Conservation (phyloP, 23 tunicate species). For the Oikopleura vanhoeffeni region DNA sequence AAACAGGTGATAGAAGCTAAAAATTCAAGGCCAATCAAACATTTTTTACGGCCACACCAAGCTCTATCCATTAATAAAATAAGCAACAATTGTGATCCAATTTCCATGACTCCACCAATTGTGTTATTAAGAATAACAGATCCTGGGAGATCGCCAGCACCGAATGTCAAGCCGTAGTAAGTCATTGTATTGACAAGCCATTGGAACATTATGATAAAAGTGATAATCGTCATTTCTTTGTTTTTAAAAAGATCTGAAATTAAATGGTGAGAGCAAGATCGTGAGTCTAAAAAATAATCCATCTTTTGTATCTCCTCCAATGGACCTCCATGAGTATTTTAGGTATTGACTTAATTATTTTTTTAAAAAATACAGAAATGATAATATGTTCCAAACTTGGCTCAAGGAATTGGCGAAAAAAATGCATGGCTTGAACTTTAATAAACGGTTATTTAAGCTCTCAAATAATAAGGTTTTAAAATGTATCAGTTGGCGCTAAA, state of each 20-base stretch:
- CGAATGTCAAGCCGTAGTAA: slow-evolving; percentile 68
- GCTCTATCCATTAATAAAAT: slow-evolving; percentile 42
- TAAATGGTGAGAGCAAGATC: no score
- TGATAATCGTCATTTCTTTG: slow-evolving; percentile 41
- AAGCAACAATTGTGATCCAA: slow-evolving; percentile 36
- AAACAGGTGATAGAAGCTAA: background rate
- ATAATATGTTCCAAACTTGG: no score
- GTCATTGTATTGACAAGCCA: slow-evolving; percentile 70
- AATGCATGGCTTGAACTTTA: no score
- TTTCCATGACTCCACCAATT: slow-evolving; percentile 60
- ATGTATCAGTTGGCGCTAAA: no score
- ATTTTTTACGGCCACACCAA: slow-evolving; percentile 29
- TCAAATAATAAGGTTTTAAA: no score
- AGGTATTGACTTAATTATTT: no score
- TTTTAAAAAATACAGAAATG: no score
- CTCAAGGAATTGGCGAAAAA: no score
- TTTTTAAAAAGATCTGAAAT: slow-evolving; percentile 25
- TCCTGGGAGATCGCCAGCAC: slow-evolving; percentile 84
- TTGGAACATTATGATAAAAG: slow-evolving; percentile 59
- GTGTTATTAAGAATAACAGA: slow-evolving; percentile 49
- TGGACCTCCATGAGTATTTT: no score
- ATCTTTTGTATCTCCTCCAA: no score
- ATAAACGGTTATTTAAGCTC: no score
- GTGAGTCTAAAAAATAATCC: no score
- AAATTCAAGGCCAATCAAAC: background rate